These are phyloP conservation scores for Aporophyla lueneburgensis DNA, from an alignment of 2,888 invertebrate species.

Conservation along the genomic window DNA sequence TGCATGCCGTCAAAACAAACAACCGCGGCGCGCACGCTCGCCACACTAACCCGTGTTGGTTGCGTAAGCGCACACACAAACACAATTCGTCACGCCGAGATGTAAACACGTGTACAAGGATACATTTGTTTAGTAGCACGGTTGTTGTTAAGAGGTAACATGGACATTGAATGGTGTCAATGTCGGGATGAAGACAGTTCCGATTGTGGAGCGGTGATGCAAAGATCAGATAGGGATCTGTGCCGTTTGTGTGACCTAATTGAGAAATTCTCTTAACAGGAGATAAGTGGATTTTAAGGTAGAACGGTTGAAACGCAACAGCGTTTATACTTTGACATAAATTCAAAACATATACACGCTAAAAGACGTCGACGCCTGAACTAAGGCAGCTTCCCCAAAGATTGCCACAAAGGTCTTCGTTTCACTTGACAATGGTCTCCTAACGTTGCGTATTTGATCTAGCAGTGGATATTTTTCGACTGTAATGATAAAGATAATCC, in stretches of 20 bases:
- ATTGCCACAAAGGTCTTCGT: not conserved
- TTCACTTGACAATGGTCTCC: not conserved
- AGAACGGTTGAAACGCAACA: not conserved
- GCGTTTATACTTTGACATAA: not conserved
- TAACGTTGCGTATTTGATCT: not conserved
- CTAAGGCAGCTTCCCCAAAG: not conserved
- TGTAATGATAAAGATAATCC: not conserved
- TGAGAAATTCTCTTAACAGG: not conserved
- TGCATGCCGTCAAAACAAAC: conserved; percentile 57
- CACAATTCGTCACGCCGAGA: conserved; percentile 56
- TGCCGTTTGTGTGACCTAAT: not conserved
- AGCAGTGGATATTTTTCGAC: not conserved
- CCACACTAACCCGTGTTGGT: conserved; percentile 49
- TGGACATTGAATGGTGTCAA: conserved; percentile 36
- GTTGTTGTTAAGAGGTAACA: conserved; percentile 27
- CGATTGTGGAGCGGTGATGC: not conserved
- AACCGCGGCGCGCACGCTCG: conserved; percentile 48
- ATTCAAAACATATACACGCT: not conserved
- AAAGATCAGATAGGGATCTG: not conserved
- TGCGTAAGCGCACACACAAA: conserved; percentile 64
- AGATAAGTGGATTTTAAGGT: no score
- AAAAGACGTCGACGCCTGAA: no score
- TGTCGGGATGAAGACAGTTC: conserved; percentile 26
- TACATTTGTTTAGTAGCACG: conserved; percentile 45
- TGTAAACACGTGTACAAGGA: conserved; percentile 65